Evolutionary conservation across 2,888 invertebrate genomes (phyloP).

Genomic region (Exocentrus adspersus): DNA sequence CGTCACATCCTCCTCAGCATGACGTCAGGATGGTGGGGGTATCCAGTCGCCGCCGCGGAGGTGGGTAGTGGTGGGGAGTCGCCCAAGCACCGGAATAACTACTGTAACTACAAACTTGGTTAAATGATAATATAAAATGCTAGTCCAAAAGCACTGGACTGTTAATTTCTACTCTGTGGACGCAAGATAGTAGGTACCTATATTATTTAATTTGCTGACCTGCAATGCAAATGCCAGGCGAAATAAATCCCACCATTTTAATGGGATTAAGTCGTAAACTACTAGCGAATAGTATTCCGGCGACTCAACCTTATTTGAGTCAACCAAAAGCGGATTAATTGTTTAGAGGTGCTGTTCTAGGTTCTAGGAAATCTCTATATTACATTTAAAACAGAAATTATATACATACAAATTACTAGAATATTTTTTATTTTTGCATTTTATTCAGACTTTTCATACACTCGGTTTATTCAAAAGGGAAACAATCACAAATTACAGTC

Average conservation of each 20-base stretch:
- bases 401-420: too few relatives aligned
- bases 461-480: background rate
- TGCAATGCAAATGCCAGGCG: background rate
- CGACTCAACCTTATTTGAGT: conserved; percentile 4
- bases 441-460: background rate
- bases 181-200: background rate
- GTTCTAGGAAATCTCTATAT: background rate
- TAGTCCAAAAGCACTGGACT: too few relatives aligned
- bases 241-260: conserved; percentile 12
- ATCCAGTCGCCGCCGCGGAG: too few relatives aligned
- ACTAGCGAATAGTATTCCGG: conserved; percentile 1
- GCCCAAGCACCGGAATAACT: too few relatives aligned
- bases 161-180: background rate
- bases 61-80: too few relatives aligned
- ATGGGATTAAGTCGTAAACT: conserved; percentile 21
- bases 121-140: too few relatives aligned
- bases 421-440: too few relatives aligned
- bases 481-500: background rate
- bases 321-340: background rate
- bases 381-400: too few relatives aligned
- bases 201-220: conserved; percentile 8
- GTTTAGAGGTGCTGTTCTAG: background rate
- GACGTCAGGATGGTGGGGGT: too few relatives aligned
- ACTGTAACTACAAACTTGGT: too few relatives aligned
- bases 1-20: too few relatives aligned